These are phyloP conservation scores for Phymastichus coffea DNA, from an alignment of 1,140 invertebrate species.

Conservation along the genomic window DNA sequence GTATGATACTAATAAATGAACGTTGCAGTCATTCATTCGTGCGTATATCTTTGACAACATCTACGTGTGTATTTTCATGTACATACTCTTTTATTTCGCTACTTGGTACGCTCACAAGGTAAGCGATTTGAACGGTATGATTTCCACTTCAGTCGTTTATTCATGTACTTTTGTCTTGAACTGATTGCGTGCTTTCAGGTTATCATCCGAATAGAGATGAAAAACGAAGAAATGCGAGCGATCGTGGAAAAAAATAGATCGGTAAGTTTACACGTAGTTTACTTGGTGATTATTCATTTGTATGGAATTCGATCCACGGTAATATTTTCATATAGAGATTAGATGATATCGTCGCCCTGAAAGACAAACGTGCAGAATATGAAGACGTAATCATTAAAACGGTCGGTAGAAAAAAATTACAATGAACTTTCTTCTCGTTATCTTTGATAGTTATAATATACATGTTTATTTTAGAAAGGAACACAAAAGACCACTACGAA, in stretches of 20 bases:
- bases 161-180: constrained; percentile 13
- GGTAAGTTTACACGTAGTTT: constrained; percentile 32
- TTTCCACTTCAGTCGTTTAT: not conserved
- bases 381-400: constrained; percentile 27
- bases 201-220: constrained; percentile 42
- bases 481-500: constrained; percentile 3
- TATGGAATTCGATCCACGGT: no score
- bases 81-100: constrained; percentile 44
- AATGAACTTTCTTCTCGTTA: not conserved
- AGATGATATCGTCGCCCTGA: constrained; percentile 18
- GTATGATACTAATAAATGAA: no score
- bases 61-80: constrained; percentile 44
- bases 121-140: constrained; percentile 20
- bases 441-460: no score
- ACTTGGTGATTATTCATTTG: not conserved
- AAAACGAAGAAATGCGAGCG: constrained; percentile 39
- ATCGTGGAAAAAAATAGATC: constrained; percentile 40
- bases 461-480: constrained; percentile 16
- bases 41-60: constrained; percentile 47
- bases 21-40: constrained; percentile 44
- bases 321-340: constrained; percentile 25
- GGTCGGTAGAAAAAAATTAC: constrained; percentile 13
- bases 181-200: constrained; percentile 37
- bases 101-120: constrained; percentile 50
- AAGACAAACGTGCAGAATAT: constrained; percentile 23